Conservation (phyloP, 2,888 invertebrate genomes). For the Halictus quadricinctus region DNA sequence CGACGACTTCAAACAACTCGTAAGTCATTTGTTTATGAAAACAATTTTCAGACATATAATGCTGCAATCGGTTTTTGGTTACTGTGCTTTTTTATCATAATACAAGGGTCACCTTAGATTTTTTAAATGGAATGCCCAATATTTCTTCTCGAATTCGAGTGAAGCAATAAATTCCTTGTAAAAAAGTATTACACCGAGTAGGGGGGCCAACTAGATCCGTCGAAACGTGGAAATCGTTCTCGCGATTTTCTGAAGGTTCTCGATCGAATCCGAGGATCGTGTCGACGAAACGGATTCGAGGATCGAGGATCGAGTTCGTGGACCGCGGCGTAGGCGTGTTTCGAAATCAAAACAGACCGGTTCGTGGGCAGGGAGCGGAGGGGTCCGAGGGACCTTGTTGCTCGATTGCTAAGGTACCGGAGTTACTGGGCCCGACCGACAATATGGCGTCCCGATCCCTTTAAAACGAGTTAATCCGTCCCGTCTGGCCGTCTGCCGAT, state of each 20-base stretch:
- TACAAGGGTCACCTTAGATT: no score
- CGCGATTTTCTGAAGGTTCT: neutral
- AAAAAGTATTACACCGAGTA: no score
- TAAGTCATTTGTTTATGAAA: no score
- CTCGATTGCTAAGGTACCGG: constrained; percentile 12
- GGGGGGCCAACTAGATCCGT: neutral
- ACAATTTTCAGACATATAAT: no score
- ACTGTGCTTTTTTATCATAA: no score
- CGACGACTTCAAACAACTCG: no score
- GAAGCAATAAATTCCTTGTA: no score
- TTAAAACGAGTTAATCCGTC: constrained; percentile 78
- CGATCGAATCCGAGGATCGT: neutral
- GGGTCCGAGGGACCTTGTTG: neutral
- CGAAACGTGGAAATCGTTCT: neutral
- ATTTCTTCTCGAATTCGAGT: no score
- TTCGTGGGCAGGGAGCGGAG: constrained; percentile 32
- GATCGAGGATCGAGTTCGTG: constrained; percentile 43
- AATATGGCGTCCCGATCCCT: constrained; percentile 71
- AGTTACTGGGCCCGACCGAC: constrained; percentile 38
- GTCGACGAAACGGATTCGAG: constrained; percentile 17
- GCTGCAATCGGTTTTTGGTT: no score
- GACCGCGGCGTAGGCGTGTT: constrained; percentile 64
- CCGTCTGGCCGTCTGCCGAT: constrained; percentile 73
- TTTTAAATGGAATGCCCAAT: no score
- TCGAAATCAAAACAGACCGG: constrained; percentile 67